Conservation (phyloP, 2,113 vertebrate genomes). For the Bos javanicus region DNA sequence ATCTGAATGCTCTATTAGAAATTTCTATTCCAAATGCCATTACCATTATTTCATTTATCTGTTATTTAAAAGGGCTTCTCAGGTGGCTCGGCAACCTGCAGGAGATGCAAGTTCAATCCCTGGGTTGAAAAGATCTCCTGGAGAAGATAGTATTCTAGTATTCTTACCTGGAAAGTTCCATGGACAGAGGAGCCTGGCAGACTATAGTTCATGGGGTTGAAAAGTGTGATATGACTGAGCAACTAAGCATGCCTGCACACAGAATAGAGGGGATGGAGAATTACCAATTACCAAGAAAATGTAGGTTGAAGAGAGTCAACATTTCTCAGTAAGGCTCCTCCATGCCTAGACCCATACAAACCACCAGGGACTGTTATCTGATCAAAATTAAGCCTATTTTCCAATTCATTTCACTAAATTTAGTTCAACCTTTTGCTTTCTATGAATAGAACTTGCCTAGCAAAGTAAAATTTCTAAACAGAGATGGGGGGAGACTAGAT, state of each 20-base stretch:
- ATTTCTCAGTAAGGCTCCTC: not conserved
- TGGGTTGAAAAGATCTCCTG: not conserved
- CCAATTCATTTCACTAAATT: not conserved
- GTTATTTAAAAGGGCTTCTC: not conserved
- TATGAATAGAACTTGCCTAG: not conserved
- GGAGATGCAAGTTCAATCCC: not conserved
- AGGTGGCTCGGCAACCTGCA: not conserved
- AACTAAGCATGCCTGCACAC: not conserved
- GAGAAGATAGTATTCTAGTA: not conserved
- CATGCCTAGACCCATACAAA: not conserved
- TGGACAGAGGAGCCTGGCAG: not conserved
- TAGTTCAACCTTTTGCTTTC: constrained; percentile 34
- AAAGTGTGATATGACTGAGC: not conserved
- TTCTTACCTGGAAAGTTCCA: not conserved
- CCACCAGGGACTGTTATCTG: not conserved
- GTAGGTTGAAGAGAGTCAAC: not conserved
- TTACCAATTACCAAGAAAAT: constrained; percentile 1
- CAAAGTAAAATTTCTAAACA: not conserved
- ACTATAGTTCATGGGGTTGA: not conserved
- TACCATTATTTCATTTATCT: not conserved
- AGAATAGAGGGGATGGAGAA: not conserved
- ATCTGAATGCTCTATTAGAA: not conserved
- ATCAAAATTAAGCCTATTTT: constrained; percentile 35
- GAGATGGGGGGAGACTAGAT: not conserved
- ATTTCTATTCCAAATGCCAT: not conserved